phyloP scores from a whole-genome alignment of 2,888 invertebrate species.

The Callimorpha dominula region DNA sequence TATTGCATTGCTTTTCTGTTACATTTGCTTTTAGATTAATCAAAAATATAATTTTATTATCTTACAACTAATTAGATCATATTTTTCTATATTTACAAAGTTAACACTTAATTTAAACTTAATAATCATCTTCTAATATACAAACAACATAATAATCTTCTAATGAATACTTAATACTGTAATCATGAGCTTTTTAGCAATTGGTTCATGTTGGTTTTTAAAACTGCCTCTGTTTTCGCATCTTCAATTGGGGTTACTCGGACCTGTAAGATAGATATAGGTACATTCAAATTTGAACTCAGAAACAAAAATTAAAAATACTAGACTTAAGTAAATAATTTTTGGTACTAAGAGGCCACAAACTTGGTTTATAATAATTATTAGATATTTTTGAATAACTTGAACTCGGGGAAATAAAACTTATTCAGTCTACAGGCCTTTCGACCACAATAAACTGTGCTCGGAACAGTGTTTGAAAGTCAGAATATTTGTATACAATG shows the following conservation, averaged over 20 bases:
- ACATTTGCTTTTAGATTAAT: background rate
- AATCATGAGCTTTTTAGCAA: conserved; percentile 71
- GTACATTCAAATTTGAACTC: background rate
- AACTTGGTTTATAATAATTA: no score
- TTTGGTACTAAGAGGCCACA: no score
- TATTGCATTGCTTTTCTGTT: conserved; percentile 28
- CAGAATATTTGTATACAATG: no score
- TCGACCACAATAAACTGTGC: no score
- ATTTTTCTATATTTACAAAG: conserved; percentile 66
- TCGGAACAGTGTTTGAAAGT: no score
- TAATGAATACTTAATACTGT: conserved; percentile 25
- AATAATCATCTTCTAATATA: no score
- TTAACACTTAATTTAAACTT: conserved; percentile 41
- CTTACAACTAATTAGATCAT: conserved; percentile 16
- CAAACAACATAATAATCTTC: no score
- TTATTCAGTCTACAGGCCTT: no score
- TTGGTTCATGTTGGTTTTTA: conserved; percentile 69
- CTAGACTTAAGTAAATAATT: background rate
- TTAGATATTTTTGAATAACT: no score
- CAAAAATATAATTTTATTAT: background rate
- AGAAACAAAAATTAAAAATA: background rate
- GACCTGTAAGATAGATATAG: conserved; percentile 64
- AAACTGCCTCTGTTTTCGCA: conserved; percentile 58
- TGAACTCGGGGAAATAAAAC: no score
- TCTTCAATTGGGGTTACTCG: conserved; percentile 73